Conservation (phyloP, 53 echinoderm and acorn worm species). For the Echinometra lucunter region DNA sequence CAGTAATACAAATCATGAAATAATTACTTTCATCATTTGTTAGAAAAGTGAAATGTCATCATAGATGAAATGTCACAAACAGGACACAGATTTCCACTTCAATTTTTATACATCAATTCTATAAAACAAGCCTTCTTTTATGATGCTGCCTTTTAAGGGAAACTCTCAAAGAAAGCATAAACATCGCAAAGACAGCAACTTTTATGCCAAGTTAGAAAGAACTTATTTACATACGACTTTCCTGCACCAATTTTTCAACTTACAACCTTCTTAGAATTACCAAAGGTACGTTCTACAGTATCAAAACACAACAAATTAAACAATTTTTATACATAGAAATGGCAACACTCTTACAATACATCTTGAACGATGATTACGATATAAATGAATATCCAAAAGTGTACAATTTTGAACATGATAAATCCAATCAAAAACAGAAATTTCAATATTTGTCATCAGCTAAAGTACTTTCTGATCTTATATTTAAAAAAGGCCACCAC, state of each 20-base stretch:
- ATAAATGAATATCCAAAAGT: conserved; percentile 49
- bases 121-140: background rate
- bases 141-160: background rate
- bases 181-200: background rate
- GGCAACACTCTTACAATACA: conserved; percentile 5
- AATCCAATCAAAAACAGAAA: conserved; percentile 7
- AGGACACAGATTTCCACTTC: background rate
- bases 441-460: background rate
- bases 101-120: conserved; percentile 21
- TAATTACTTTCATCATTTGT: no score
- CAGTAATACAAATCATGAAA: conserved; percentile 7
- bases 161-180: background rate
- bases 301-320: conserved; percentile 27
- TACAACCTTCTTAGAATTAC: background rate
- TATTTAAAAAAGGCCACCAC: background rate
- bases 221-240: conserved; percentile 12
- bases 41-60: background rate
- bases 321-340: conserved; percentile 22
- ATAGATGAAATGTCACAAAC: background rate
- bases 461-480: conserved; percentile 29
- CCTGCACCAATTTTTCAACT: conserved; percentile 7
- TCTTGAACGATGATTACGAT: conserved; percentile 11
- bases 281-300: conserved; percentile 1
- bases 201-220: background rate
- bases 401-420: conserved; percentile 42